Evolutionary conservation across 2,113 vertebrate species (phyloP).

Genomic region (Neomonachus schauinslandi): DNA sequence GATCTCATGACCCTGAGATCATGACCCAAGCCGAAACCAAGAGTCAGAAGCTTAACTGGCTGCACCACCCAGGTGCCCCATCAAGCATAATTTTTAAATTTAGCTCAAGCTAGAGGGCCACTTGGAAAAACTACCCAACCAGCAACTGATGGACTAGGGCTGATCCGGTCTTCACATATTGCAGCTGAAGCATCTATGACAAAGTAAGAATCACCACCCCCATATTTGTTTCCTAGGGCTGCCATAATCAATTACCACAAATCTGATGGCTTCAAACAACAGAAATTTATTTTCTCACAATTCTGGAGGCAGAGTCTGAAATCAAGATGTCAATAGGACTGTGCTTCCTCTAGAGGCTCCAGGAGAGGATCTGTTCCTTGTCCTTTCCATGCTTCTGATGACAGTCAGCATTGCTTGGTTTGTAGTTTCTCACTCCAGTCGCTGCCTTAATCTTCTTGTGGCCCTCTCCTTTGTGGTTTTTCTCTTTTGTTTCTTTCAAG

Average conservation of each 20-base stretch:
- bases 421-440: not conserved
- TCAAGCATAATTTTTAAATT: slow-evolving; percentile 31
- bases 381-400: not conserved
- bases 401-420: not conserved
- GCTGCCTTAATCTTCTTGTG: not conserved
- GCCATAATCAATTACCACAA: not conserved
- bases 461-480: not conserved
- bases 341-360: not conserved
- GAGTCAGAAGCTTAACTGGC: not conserved
- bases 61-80: not conserved
- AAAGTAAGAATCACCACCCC: not conserved
- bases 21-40: no score
- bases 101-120: not conserved
- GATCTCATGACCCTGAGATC: no score
- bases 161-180: not conserved
- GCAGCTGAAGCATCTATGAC: not conserved
- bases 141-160: not conserved
- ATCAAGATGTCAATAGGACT: not conserved
- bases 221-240: not conserved
- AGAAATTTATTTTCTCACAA: not conserved
- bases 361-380: not conserved
- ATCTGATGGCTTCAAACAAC: not conserved
- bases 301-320: not conserved
- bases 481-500: slow-evolving; percentile 1
- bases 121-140: not conserved